A percentile compares a stretch with the other conserved stretches of the same genome.
Conservation (phyloP, 2,113 vertebrate species). For the Lagopus leucura region DNA sequence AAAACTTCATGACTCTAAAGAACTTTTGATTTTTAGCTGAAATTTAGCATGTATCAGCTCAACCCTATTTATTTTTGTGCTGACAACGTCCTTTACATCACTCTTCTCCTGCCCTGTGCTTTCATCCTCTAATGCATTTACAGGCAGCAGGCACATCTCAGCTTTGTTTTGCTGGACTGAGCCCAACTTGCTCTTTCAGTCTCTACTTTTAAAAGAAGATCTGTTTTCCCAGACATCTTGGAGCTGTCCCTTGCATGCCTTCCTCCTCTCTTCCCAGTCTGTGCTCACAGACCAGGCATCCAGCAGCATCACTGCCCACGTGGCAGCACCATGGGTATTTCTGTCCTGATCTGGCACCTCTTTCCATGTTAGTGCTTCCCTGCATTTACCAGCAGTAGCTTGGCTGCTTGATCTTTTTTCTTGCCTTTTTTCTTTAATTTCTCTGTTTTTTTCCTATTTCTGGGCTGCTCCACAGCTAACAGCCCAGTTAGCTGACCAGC, state of each 20-base stretch:
- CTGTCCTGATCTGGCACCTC: background rate
- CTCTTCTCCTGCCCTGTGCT: fast-evolving
- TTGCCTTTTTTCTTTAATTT: background rate
- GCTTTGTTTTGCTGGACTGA: background rate
- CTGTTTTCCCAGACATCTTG: fast-evolving
- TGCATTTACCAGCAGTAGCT: background rate
- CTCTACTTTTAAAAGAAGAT: background rate
- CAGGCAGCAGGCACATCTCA: background rate
- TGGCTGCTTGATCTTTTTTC: background rate
- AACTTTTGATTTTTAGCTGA: background rate
- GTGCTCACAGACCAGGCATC: background rate
- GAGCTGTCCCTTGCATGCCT: background rate
- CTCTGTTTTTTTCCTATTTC: background rate
- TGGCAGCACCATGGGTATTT: background rate
- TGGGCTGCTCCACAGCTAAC: background rate
- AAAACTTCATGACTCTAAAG: background rate
- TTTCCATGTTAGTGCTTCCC: background rate
- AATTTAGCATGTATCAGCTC: background rate
- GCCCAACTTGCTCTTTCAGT: background rate
- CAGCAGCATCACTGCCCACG: background rate
- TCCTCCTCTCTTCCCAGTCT: background rate
- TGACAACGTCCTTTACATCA: background rate
- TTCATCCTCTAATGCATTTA: background rate
- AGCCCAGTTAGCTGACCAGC: background rate
- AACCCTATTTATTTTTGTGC: background rate